A percentile compares a stretch with the other conserved stretches of the same genome.
These are phyloP conservation scores for Zaprionus lachaisei DNA, from an alignment of 1,140 invertebrate species.

Conservation along the genomic window DNA sequence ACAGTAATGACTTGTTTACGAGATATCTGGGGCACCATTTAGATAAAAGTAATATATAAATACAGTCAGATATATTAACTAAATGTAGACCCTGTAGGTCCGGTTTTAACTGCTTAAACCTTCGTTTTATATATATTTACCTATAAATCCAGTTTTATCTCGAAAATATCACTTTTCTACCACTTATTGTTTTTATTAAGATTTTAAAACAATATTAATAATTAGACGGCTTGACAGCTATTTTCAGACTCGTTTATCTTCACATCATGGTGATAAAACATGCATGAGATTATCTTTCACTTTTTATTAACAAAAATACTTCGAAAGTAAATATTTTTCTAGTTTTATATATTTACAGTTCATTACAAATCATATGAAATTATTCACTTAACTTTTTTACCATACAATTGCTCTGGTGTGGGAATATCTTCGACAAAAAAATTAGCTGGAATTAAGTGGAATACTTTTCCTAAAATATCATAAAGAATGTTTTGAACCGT, in stretches of 20 bases:
- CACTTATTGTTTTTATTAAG: too few species aligned
- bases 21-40: background rate
- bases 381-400: slow-evolving; percentile 77
- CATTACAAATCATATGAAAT: background rate
- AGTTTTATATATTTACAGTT: background rate
- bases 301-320: background rate
- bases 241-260: too few species aligned
- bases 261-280: too few species aligned
- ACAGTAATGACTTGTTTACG: background rate
- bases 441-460: slow-evolving; percentile 87
- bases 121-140: background rate
- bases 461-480: slow-evolving; percentile 87
- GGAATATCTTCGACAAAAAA: slow-evolving; percentile 80
- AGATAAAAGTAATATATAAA: background rate
- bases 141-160: background rate
- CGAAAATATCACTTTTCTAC: too few species aligned
- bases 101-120: background rate
- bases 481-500: slow-evolving; percentile 88
- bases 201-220: too few species aligned
- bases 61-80: background rate
- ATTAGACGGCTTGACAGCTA: too few species aligned
- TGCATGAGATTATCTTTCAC: background rate
- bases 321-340: background rate
- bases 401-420: slow-evolving; percentile 64
- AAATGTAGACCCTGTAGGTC: background rate